These are phyloP conservation scores for Corynorhinus townsendii DNA, from an alignment of 2,113 vertebrate genomes.

Conservation along the genomic window DNA sequence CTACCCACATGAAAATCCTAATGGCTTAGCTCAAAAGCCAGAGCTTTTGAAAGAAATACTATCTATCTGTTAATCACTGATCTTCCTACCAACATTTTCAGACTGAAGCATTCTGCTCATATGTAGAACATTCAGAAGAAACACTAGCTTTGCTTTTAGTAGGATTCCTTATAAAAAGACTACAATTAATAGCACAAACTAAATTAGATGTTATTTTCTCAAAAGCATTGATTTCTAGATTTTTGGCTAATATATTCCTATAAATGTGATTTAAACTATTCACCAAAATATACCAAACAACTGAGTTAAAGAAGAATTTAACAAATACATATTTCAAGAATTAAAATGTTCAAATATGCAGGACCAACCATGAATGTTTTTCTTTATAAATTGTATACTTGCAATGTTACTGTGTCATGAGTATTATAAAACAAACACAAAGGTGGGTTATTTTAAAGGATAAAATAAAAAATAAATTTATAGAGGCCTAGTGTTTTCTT, in stretches of 20 bases:
- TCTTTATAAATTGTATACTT: neutral
- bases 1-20: neutral
- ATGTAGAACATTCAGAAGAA: neutral
- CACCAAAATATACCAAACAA: conserved; percentile 3
- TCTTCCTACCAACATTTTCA: conserved; percentile 3
- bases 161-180: neutral
- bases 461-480: neutral
- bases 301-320: neutral
- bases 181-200: neutral
- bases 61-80: neutral
- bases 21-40: neutral
- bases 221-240: neutral
- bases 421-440: neutral
- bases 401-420: neutral
- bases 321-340: conserved; percentile 13
- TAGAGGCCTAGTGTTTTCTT: neutral
- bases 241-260: neutral
- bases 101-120: neutral
- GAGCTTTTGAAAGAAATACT: neutral
- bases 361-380: neutral
- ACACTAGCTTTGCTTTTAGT: neutral
- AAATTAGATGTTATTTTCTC: neutral
- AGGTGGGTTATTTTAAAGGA: neutral
- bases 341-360: neutral
- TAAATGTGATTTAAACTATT: conserved; percentile 5